A percentile compares a stretch with the other conserved stretches of the same genome.
Evolutionary conservation across 2,113 vertebrate genomes (phyloP).

Genomic region (Archocentrus centrarchus): DNA sequence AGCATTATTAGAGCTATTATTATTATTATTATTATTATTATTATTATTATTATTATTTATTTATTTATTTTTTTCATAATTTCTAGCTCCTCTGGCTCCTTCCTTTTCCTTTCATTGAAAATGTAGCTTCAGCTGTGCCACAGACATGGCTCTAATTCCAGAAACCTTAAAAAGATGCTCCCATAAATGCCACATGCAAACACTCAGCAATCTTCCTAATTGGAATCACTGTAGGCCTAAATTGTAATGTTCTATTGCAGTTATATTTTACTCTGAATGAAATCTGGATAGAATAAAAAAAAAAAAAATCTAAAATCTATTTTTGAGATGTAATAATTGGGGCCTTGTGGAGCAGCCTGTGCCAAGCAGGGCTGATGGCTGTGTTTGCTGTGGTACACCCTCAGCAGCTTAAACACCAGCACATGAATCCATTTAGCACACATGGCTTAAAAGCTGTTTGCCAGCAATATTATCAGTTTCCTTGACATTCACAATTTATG

Average conservation of each 20-base stretch:
- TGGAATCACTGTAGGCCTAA: not conserved
- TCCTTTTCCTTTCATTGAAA: not conserved
- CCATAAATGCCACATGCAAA: not conserved
- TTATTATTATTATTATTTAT: not conserved
- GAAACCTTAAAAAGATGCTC: not conserved
- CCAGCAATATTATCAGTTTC: slow-evolving; percentile 13
- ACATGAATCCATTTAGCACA: slow-evolving; percentile 29
- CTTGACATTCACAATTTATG: not conserved
- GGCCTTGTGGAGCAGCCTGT: slow-evolving; percentile 54
- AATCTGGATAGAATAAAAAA: not conserved
- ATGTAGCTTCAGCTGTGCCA: not conserved
- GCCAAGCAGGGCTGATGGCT: slow-evolving; percentile 23
- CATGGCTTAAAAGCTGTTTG: slow-evolving; percentile 23
- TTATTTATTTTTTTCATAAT: too few species aligned
- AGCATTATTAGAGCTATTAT: not conserved
- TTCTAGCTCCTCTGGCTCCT: not conserved
- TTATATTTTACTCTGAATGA: not conserved
- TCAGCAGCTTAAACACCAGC: slow-evolving; percentile 44
- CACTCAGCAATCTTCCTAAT: not conserved
- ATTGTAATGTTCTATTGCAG: not conserved
- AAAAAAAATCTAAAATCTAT: not conserved
- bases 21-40: not conserved
- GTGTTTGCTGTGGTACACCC: slow-evolving; percentile 19
- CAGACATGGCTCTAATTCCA: not conserved
- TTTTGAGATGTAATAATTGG: not conserved